Conservation (phyloP, 2,113 vertebrate genomes). For the Cololabis saira region DNA sequence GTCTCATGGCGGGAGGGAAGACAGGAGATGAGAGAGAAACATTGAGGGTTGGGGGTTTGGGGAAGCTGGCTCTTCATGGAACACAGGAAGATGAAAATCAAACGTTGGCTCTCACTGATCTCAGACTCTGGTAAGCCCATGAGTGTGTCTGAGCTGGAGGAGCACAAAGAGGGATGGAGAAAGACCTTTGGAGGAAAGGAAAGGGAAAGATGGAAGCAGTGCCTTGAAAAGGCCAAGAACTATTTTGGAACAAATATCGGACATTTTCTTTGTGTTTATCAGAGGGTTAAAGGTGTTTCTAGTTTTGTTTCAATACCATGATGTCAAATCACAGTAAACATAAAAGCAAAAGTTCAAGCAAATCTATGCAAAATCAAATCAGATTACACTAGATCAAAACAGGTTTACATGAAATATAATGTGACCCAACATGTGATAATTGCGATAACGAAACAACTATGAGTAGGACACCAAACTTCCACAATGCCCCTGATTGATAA, state of each 20-base stretch:
- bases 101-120: constrained; percentile 54
- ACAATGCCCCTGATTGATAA: no score
- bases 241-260: not conserved
- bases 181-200: constrained; percentile 18
- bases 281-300: not conserved
- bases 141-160: constrained; percentile 27
- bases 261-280: not conserved
- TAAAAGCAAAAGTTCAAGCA: not conserved
- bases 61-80: constrained; percentile 47
- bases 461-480: no score
- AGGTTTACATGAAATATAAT: no score
- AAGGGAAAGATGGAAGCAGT: constrained; percentile 7
- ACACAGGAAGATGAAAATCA: constrained; percentile 46
- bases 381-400: no score
- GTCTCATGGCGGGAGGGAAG: constrained; percentile 71
- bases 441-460: no score
- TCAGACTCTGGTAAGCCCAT: constrained; percentile 51
- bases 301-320: not conserved
- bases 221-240: not conserved
- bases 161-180: constrained; percentile 16
- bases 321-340: not conserved
- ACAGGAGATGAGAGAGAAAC: constrained; percentile 50
- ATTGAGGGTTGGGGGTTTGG: constrained; percentile 26
- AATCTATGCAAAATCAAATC: not conserved
- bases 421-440: no score